A percentile compares a stretch with the other conserved stretches of the same genome.
These are phyloP conservation scores for Yponomeuta sedellus DNA, from an alignment of 2,888 invertebrate species.

Conservation along the genomic window DNA sequence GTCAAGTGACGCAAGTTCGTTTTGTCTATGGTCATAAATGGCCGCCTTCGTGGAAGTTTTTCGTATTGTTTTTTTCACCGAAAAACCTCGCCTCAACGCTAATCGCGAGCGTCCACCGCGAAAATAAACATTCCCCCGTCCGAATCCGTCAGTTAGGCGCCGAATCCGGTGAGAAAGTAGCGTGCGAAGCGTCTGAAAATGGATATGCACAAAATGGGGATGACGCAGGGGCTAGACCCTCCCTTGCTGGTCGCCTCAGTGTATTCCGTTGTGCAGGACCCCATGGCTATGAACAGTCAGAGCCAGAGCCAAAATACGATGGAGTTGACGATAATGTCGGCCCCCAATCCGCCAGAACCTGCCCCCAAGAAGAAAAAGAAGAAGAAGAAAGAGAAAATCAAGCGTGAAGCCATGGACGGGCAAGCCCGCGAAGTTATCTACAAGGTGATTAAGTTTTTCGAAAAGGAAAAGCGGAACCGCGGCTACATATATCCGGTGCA, in stretches of 20 bases:
- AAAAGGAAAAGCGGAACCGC: constrained; percentile 67
- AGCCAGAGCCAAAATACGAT: background rate
- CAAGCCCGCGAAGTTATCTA: constrained; percentile 66
- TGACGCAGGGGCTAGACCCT: background rate
- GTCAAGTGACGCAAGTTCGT: background rate
- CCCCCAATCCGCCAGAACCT: background rate
- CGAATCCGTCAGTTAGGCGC: background rate
- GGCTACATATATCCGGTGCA: constrained; percentile 67
- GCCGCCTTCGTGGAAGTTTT: background rate
- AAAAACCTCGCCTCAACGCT: background rate
- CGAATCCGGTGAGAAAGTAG: background rate
- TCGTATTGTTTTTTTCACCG: background rate
- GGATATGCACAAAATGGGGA: background rate
- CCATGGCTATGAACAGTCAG: background rate
- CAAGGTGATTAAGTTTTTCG: constrained; percentile 67
- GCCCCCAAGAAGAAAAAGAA: background rate
- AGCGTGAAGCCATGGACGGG: constrained; percentile 56
- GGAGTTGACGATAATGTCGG: background rate
- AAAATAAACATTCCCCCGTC: background rate
- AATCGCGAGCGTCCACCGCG: background rate
- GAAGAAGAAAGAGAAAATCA: constrained; percentile 36
- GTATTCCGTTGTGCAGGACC: background rate
- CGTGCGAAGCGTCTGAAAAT: background rate
- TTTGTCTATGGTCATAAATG: background rate
- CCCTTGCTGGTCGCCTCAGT: background rate